These are phyloP conservation scores for Atopsyche davidsoni DNA, from an alignment of 1,140 invertebrate genomes.

Conservation along the genomic window DNA sequence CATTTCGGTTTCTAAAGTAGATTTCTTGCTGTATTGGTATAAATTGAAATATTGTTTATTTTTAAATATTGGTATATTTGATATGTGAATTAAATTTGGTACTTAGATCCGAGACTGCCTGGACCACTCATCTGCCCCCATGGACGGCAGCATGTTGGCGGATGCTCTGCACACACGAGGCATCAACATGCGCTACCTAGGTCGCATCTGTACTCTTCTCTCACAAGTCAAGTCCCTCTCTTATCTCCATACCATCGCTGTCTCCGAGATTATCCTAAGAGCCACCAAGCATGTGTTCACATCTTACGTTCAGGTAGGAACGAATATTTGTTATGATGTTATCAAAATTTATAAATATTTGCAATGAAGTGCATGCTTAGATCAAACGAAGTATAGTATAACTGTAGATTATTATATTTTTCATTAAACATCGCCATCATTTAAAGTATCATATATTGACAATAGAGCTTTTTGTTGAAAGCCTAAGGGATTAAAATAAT, in stretches of 20 bases:
- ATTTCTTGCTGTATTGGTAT: neutral
- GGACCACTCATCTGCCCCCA: conserved; percentile 85
- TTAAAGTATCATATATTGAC: no score
- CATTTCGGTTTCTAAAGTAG: neutral
- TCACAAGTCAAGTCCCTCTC: conserved; percentile 71
- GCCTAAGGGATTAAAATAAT: no score
- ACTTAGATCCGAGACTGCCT: conserved; percentile 87
- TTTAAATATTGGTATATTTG: no score
- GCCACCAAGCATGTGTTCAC: conserved; percentile 92
- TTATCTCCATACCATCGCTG: conserved; percentile 82
- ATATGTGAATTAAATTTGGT: conserved; percentile 27
- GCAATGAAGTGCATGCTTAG: no score
- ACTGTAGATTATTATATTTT: no score
- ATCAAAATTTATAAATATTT: no score
- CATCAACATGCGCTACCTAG: conserved; percentile 95
- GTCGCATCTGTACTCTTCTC: conserved; percentile 76
- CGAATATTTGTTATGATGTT: no score
- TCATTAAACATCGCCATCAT: no score
- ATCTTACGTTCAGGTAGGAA: conserved; percentile 77
- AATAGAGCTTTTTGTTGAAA: no score
- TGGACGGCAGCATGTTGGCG: conserved; percentile 92
- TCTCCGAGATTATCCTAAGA: conserved; percentile 80
- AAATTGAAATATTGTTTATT: neutral
- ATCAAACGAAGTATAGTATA: no score
- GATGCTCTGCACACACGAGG: conserved; percentile 90